Evolutionary conservation across 2,888 invertebrate species (phyloP).

Genomic region (Tethea ocularis): DNA sequence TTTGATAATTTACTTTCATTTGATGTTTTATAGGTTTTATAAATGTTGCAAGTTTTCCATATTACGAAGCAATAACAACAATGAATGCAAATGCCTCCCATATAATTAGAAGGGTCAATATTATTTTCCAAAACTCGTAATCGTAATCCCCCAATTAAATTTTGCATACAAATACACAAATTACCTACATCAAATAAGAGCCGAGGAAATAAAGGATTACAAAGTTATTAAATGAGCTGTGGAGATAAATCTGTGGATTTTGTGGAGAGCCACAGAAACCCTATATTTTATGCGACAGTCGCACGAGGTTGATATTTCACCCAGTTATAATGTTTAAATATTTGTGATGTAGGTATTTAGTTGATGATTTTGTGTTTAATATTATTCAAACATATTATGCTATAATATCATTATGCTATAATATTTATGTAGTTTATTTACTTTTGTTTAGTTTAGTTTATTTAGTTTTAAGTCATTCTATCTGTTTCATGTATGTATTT

Average conservation of each 20-base stretch:
- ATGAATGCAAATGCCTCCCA: neutral
- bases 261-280: conserved; percentile 22
- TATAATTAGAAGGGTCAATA: neutral
- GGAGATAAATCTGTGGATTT: conserved; percentile 32
- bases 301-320: neutral
- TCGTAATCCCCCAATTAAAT: conserved; percentile 1
- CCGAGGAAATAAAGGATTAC: conserved; percentile 27
- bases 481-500: no score
- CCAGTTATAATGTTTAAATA: conserved; percentile 1
- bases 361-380: neutral
- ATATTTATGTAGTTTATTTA: no score
- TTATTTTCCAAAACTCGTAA: neutral
- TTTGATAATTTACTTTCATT: no score
- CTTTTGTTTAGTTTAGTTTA: no score
- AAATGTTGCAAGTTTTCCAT: no score
- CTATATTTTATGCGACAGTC: conserved; percentile 4
- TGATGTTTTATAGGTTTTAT: no score
- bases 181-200: conserved; percentile 6
- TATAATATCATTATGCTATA: no score
- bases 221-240: conserved; percentile 38
- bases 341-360: neutral
- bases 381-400: no score
- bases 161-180: conserved; percentile 10
- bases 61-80: neutral
- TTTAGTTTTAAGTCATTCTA: no score